phyloP scores from a whole-genome alignment of 1,140 invertebrate species.

The Dinothrombium tinctorium region DNA sequence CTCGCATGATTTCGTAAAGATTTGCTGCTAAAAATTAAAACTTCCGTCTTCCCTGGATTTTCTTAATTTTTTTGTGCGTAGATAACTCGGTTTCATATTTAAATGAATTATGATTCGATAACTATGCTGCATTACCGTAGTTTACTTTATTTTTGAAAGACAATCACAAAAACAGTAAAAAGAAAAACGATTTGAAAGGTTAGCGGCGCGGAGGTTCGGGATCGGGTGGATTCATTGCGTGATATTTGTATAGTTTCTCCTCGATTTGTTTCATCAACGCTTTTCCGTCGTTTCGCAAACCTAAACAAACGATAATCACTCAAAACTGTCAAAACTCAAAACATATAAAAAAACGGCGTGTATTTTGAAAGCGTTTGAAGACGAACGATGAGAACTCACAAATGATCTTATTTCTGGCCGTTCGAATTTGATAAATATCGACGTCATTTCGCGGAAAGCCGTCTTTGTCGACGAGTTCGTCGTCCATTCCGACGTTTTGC shows the following conservation, averaged over 20 bases:
- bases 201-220: too few relatives aligned
- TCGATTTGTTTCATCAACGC: slow-evolving; percentile 63
- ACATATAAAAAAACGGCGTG: slow-evolving; percentile 1
- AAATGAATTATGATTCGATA: too few relatives aligned
- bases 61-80: too few relatives aligned
- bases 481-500: slow-evolving; percentile 63
- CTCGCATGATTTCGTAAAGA: too few relatives aligned
- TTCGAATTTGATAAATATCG: slow-evolving; percentile 67
- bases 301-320: not conserved
- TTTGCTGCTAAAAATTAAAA: too few relatives aligned
- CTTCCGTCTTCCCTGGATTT: too few relatives aligned
- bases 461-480: slow-evolving; percentile 55
- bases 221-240: slow-evolving; percentile 12
- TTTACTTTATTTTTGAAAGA: too few relatives aligned
- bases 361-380: not conserved
- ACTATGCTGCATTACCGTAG: too few relatives aligned
- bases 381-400: slow-evolving; percentile 34
- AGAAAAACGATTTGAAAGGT: too few relatives aligned
- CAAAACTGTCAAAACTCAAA: not conserved
- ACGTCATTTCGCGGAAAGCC: slow-evolving; percentile 69
- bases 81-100: too few relatives aligned
- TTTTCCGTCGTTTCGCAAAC: slow-evolving; percentile 48
- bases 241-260: slow-evolving; percentile 34
- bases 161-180: too few relatives aligned
- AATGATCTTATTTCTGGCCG: slow-evolving; percentile 60